Percentiles rank a stretch among this genome's conserved stretches.
Conservation (phyloP, 92 coral and sea anemone genomes). For the Hydrozoanthus gracilis region DNA sequence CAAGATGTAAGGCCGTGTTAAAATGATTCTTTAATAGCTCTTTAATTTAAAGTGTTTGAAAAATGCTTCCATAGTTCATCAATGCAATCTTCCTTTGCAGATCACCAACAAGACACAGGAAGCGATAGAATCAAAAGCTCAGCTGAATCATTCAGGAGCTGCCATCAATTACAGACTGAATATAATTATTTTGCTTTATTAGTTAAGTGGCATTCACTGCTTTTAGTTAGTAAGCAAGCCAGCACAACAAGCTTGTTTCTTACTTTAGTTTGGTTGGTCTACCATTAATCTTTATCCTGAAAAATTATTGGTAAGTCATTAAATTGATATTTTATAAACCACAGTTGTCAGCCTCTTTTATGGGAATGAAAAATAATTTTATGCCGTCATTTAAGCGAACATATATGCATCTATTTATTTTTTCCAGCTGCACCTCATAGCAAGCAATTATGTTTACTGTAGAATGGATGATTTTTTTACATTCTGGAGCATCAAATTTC, state of each 20-base stretch:
- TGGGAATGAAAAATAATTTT: too few relatives aligned
- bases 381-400: too few relatives aligned
- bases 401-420: too few relatives aligned
- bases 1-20: too few relatives aligned
- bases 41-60: not conserved
- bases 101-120: constrained; percentile 62
- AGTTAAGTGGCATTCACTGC: not conserved
- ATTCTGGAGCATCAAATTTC: too few relatives aligned
- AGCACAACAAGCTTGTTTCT: not conserved
- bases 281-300: not conserved
- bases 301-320: constrained; percentile 1
- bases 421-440: too few relatives aligned
- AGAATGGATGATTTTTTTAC: too few relatives aligned
- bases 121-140: not conserved
- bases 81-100: constrained; percentile 42
- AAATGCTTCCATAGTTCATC: constrained; percentile 16
- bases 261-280: not conserved
- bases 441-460: too few relatives aligned
- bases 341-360: too few relatives aligned
- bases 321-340: not conserved
- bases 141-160: not conserved
- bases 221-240: not conserved
- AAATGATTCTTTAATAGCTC: not conserved
- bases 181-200: not conserved
- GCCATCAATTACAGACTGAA: not conserved